A percentile compares a stretch with the other conserved stretches of the same genome.
Evolutionary conservation across 2,113 vertebrate species (phyloP).

Genomic region (Urocitellus parryii): DNA sequence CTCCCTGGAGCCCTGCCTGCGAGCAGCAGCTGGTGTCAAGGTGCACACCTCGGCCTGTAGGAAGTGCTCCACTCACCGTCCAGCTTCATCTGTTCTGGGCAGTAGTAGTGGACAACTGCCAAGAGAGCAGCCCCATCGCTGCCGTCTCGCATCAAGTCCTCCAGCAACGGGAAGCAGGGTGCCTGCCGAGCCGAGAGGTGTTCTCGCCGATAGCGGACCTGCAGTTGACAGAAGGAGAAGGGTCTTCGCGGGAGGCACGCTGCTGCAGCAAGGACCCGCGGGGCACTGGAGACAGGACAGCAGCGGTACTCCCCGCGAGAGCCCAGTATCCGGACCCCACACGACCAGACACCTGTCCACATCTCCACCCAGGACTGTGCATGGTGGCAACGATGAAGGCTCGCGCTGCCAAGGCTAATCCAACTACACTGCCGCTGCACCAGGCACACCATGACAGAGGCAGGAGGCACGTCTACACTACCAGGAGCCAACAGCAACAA

Average conservation of each 20-base stretch:
- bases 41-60: too few relatives aligned
- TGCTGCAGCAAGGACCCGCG: fast-evolving
- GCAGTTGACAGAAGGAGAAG: not conserved
- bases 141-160: conserved; percentile 94
- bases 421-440: not conserved
- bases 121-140: conserved; percentile 94
- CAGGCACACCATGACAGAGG: not conserved
- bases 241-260: not conserved
- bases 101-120: conserved; percentile 96
- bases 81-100: conserved; percentile 95
- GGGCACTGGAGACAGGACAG: fast-evolving
- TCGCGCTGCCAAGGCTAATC: fast-evolving
- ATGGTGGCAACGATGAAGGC: fast-evolving
- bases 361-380: not conserved
- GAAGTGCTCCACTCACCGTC: conserved; percentile 90
- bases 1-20: too few relatives aligned
- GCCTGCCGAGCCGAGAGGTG: conserved; percentile 92
- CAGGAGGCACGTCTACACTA: not conserved
- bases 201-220: conserved; percentile 97
- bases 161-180: conserved; percentile 94
- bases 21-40: too few relatives aligned
- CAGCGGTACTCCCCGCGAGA: fast-evolving
- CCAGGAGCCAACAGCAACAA: not conserved
- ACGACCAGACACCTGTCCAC: not conserved
- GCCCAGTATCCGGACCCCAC: fast-evolving